phyloP scores from a whole-genome alignment of 2,888 invertebrate species.

The Xylota segnis region DNA sequence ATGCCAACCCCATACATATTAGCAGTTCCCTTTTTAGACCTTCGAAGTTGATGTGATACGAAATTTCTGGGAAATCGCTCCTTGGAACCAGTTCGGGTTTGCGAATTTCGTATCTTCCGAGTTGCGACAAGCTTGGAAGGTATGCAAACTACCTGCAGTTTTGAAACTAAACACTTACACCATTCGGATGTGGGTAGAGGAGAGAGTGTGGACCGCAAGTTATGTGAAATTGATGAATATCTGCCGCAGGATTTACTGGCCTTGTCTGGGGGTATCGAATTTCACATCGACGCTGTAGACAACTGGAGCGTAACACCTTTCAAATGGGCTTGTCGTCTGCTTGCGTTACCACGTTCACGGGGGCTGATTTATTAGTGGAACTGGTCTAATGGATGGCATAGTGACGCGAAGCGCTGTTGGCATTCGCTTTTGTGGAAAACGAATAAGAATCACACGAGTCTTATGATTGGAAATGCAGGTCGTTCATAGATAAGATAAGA shows the following conservation, averaged over 20 bases:
- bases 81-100: slow-evolving; percentile 20
- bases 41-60: slow-evolving; percentile 7
- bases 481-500: slow-evolving; percentile 32
- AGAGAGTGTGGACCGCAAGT: slow-evolving; percentile 60
- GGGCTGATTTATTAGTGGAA: slow-evolving; percentile 13
- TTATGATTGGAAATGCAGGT: slow-evolving; percentile 57
- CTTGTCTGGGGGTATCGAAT: slow-evolving; percentile 67
- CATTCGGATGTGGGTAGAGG: slow-evolving; percentile 15
- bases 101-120: slow-evolving; percentile 26
- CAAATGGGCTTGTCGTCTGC: slow-evolving; percentile 44
- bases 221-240: slow-evolving; percentile 58
- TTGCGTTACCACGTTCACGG: slow-evolving; percentile 15
- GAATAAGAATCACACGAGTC: slow-evolving; percentile 55
- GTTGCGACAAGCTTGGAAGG: slow-evolving; percentile 17
- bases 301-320: slow-evolving; percentile 71
- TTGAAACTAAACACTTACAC: slow-evolving; percentile 60
- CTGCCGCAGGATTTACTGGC: slow-evolving; percentile 64
- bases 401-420: slow-evolving; percentile 23
- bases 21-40: not conserved
- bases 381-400: slow-evolving; percentile 37
- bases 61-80: slow-evolving; percentile 33
- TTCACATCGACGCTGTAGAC: slow-evolving; percentile 57
- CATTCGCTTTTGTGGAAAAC: slow-evolving; percentile 39
- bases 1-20: no score
- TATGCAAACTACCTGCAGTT: slow-evolving; percentile 59